Base-by-base conservation (phyloP, 2,113 vertebrate species). In the Otocyon megalotis region DNA sequence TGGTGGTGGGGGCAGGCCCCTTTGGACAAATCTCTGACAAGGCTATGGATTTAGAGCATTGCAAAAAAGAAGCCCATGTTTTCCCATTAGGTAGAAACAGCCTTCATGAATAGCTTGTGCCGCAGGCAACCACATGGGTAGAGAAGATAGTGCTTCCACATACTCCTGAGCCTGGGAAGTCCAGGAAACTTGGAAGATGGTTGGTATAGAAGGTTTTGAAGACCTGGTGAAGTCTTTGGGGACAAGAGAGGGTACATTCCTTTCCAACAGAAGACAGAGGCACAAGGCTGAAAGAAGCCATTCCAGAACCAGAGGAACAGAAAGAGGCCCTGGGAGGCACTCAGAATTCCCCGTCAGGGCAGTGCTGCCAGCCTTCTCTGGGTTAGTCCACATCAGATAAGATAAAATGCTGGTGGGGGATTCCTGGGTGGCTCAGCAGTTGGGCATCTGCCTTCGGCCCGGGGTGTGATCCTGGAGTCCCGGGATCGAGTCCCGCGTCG, bases 221-320 rank as follows among this genome's bases (percentile, higher is more conserved):
- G 91, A 85, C 88, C 32, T 83, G n/a, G 83, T 53, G 9, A 95
- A 80, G 63, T 35, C 80, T 87, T 79, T 80, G 74, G 26, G n/a
- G 60, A 56, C 24, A 65, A 71, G 80, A 93, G 53, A 69, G 35
- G n/a, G 60, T 82, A 79, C 2, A 50, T 32, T 89, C 30, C 60
- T 87, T 13, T 74, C 8, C 8, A 82, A 65, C 71, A 87, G 89
- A 81, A 79, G 89, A 37, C 62, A 37, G 54, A 93, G 22, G n/a
- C 48, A 56, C 60, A 82, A 69, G 43, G 74, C 6, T 65, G 10
- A 81, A 48, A 89, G 56, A 80, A 82, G 28, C 50, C 28, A 43
- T 58, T 71, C 50, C 53, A 82, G 53, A 89, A 48, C 28, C 32
- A 58, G 79, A 76, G 43, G 43, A 91, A n/a, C 65, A 50, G 28